Conservation (phyloP, 2,113 vertebrate genomes). For the human (Homo sapiens) region DNA sequence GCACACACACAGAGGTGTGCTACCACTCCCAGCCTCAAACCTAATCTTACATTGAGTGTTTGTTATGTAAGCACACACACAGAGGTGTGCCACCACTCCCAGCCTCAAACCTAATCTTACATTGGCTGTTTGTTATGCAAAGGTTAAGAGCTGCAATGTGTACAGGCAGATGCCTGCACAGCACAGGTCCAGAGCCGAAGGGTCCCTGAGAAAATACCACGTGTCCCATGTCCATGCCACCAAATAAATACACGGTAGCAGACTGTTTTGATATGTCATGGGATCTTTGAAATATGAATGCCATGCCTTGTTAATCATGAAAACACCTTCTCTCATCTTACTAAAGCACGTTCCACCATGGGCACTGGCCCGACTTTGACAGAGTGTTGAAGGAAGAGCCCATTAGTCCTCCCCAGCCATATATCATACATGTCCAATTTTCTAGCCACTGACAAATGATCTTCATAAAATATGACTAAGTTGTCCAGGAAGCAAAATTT, state of each 20-base stretch:
- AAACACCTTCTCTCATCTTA: neutral
- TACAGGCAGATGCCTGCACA: neutral
- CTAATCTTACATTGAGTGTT: neutral
- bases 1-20: too few relatives aligned
- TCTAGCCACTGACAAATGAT: slow-evolving; percentile 80
- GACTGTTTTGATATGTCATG: slow-evolving; percentile 32
- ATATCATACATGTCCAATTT: slow-evolving; percentile 75
- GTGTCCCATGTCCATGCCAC: neutral
- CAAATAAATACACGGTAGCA: neutral
- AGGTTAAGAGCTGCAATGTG: neutral
- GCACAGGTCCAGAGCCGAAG: neutral
- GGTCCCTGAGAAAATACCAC: neutral
- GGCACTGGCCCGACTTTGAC: slow-evolving; percentile 72
- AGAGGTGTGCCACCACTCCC: too few relatives aligned
- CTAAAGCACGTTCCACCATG: slow-evolving; percentile 20
- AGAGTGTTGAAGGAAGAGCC: slow-evolving; percentile 69
- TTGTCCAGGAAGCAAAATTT: slow-evolving; percentile 72
- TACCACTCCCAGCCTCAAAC: too few relatives aligned
- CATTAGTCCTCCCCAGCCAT: slow-evolving; percentile 70
- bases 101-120: neutral
- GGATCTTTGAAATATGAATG: slow-evolving; percentile 51
- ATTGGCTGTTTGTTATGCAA: neutral
- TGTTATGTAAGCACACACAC: neutral
- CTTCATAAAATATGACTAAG: slow-evolving; percentile 73
- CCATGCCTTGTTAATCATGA: slow-evolving; percentile 60